A percentile compares a stretch with the other conserved stretches of the same genome.
phyloP scores from a whole-genome alignment of 2,797 vertebrate genomes.

The Okamejei kenojei region DNA sequence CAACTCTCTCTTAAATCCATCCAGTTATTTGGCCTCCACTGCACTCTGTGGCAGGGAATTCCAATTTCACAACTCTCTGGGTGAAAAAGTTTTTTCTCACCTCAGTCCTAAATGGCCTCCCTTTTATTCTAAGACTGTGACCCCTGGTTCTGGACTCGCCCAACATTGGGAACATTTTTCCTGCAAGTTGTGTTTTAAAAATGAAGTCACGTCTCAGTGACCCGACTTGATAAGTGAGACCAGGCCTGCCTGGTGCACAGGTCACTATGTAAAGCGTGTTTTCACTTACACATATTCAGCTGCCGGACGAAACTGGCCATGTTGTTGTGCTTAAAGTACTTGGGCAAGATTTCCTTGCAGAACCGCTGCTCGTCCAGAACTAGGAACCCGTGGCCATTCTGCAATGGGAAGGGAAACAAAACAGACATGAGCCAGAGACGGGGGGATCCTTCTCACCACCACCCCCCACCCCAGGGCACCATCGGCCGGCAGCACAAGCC shows the following conservation, averaged over 20 bases:
- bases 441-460: no score
- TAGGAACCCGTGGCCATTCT: slow-evolving; percentile 94
- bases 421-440: background rate
- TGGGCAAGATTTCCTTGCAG: slow-evolving; percentile 92
- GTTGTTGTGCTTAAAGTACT: slow-evolving; percentile 98
- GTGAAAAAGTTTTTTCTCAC: no score
- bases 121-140: no score
- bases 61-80: no score
- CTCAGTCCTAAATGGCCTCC: no score
- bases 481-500: no score
- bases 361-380: slow-evolving; percentile 90
- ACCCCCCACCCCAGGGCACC: no score
- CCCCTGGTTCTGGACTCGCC: no score
- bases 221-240: background rate
- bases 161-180: no score
- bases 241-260: background rate
- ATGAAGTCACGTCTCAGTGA: background rate
- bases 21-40: no score
- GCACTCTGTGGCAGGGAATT: no score
- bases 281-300: slow-evolving; percentile 90
- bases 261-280: background rate
- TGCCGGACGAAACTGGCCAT: slow-evolving; percentile 97
- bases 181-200: background rate
- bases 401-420: slow-evolving; percentile 46
- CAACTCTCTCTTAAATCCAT: no score